Evolutionary conservation across 2,888 invertebrate genomes (phyloP), one percentile per base, ranked within the genome.

Genomic region (Sturmia bella): DNA sequence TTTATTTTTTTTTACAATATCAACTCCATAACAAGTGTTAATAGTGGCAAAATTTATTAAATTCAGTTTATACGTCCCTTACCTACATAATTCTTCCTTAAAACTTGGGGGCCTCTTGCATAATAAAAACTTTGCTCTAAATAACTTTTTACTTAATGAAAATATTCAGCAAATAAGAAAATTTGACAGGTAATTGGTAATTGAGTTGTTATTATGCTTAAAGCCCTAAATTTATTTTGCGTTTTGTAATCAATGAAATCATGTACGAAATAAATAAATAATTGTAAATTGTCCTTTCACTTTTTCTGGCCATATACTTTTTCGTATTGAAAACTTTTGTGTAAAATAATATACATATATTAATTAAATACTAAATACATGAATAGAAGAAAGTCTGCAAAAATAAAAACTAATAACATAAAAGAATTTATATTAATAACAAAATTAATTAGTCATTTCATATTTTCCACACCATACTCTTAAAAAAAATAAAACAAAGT

Each of bases 341-440:
- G 64, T 78, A 78, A 74, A 74, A 66, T 74, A 64, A 63, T 61
- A 52, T 63, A 52, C 43, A 52, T 63, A 52, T 52, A 63, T 72
- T 50, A 39, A 72, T 52, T 64, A 39, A 50, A 41, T 45, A 48
- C 50, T 70, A 48, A 61, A 77, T 61, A 63, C n/a, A n/a, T n/a
- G n/a, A 76, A 75, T 32, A 32, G 32, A 32, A 32, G 7, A 61
- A 77, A 77, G 64, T 78, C 72, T 78, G 78, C 70, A 78, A 66
- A 57, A 9, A 32, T 9, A 27, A 27, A 27, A 59, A 64, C 27
- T 43, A 59, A 70, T 59, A n/a, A n/a, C n/a, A 37, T 45, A 61
- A 76, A 69, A 52, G 21, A 69, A 69, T 74, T 64, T 63, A 61
- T 72, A 54, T 43, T 21, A 61, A 52, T 21, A 54, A 48, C 27